A percentile compares a stretch with the other conserved stretches of the same genome.
phyloP scores from a whole-genome alignment of 2,113 vertebrate species.

The Tylochromis polylepis region DNA sequence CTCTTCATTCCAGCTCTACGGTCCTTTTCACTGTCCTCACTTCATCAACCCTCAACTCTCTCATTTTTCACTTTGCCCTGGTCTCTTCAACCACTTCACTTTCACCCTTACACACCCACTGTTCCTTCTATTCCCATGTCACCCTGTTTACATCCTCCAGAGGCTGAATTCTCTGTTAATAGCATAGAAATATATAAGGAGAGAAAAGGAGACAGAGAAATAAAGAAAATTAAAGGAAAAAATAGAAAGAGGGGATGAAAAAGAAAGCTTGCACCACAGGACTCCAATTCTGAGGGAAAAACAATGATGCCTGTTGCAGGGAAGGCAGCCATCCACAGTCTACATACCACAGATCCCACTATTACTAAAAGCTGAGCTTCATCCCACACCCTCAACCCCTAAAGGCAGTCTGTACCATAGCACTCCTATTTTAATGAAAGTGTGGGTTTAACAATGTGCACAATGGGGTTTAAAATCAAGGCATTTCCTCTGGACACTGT shows the following conservation, averaged over 20 bases:
- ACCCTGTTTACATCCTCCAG: slow-evolving; percentile 32
- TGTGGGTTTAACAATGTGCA: slow-evolving; percentile 62
- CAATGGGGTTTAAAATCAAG: slow-evolving; percentile 53
- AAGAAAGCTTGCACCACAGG: background rate
- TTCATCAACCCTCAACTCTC: slow-evolving; percentile 1
- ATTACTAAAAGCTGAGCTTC: slow-evolving; percentile 41
- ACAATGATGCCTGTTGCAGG: slow-evolving; percentile 44
- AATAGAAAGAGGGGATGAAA: background rate
- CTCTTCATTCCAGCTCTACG: background rate
- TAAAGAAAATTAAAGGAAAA: background rate
- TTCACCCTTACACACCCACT: background rate
- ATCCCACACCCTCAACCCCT: slow-evolving; percentile 42
- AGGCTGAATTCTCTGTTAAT: slow-evolving; percentile 53
- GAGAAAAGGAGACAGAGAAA: background rate
- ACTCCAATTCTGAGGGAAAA: slow-evolving; percentile 2
- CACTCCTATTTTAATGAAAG: slow-evolving; percentile 54
- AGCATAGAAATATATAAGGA: slow-evolving; percentile 10
- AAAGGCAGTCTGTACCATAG: slow-evolving; percentile 31
- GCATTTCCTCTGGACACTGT: slow-evolving; percentile 47
- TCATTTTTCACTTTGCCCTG: slow-evolving; percentile 1
- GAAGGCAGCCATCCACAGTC: slow-evolving; percentile 12
- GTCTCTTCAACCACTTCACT: background rate
- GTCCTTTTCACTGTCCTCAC: background rate
- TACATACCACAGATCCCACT: slow-evolving; percentile 21
- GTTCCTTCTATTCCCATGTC: background rate